Base-by-base conservation (phyloP, 2,888 invertebrate species). In the Tenthredo amoena region DNA sequence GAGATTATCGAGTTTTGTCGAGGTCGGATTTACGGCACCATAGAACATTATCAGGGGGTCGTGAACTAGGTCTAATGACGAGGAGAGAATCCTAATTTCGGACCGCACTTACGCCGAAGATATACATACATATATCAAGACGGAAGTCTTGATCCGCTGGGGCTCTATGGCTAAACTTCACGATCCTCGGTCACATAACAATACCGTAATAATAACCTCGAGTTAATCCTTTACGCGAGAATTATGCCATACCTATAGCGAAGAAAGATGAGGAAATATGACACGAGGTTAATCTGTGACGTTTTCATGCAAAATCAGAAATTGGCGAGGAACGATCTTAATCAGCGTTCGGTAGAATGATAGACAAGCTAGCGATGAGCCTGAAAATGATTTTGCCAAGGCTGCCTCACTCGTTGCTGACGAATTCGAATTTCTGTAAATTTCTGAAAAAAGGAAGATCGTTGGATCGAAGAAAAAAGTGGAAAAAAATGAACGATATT, bases 61-160 rank as follows among this genome's bases (percentile, higher is more conserved):
- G 10, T 21, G 21, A 74, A 74, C 9, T 9, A 9, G 26, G 9
- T 3, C 62, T 62, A 62, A 62, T 62, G 12, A 62, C 26, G 26
- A 62, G n/a, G 62, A 62, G 18, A 68, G 68, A 68, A 68, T 68
- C 68, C 68, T 34, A 68, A 68, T 68, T 34, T 68, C 34, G 34
- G 15, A 68, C 68, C 34, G 31, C 68, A 68, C 34, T 68, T 68
- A 68, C 34, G 34, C 15, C 68, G 4, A 68, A 68, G 34, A 34
- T 34, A 34, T 26, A 26, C 26, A 26, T 26, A 26, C 26, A 26
- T 26, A 26, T 68, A 68, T 34, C 68, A 15, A 34, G 68, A 7
- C 34, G 34, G 7, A 68, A 68, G 34, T 68, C 68, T 68, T 68
- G 50, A 50, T 21, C 58, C 21, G 18, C 6, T 50, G 18, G 18